These are phyloP conservation scores for Melanocharis versteri DNA, from an alignment of 2,113 vertebrate genomes.

Conservation along the genomic window DNA sequence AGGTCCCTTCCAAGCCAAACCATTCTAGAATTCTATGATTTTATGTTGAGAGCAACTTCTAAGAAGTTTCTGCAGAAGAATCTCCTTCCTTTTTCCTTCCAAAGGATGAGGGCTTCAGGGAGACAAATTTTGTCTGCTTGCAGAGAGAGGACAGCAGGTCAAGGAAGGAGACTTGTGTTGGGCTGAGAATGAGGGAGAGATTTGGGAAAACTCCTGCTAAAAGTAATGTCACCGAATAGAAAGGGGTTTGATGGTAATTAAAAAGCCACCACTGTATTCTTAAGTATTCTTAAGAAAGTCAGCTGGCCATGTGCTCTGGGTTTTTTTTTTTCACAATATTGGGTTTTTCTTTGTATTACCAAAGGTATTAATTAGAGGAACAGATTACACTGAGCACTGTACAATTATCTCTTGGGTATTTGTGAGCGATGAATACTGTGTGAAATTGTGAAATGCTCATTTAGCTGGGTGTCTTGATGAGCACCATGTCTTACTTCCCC, in stretches of 20 bases:
- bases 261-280: neutral
- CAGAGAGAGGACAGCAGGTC: neutral
- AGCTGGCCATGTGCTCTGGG: neutral
- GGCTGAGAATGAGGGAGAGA: neutral
- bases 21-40: neutral
- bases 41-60: neutral
- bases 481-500: neutral
- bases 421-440: neutral
- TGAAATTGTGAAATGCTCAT: neutral
- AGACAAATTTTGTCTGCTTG: neutral
- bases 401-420: neutral
- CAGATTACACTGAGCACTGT: neutral
- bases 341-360: neutral
- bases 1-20: neutral
- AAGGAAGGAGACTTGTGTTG: neutral
- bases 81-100: neutral
- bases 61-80: neutral
- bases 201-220: neutral
- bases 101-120: neutral
- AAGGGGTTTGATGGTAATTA: neutral
- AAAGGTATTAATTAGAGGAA: slow-evolving; percentile 7
- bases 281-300: neutral
- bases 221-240: neutral
- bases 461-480: neutral
- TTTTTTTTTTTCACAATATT: neutral